Evolutionary conservation across 2,113 vertebrate species (phyloP).

Genomic region (Crypturellus undulatus): DNA sequence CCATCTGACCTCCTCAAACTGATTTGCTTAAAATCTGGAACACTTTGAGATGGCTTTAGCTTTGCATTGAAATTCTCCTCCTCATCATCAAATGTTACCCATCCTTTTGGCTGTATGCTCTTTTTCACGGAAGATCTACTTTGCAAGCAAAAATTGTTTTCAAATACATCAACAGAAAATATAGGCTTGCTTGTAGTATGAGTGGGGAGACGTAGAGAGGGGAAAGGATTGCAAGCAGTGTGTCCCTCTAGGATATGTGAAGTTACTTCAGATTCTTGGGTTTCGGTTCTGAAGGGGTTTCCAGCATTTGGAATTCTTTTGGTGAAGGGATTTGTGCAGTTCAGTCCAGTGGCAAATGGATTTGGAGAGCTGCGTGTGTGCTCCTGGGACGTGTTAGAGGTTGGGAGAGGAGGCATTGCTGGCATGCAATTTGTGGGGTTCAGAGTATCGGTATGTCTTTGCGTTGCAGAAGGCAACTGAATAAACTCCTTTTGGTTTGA

Average conservation of each 20-base stretch:
- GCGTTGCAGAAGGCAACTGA: slow-evolving; percentile 76
- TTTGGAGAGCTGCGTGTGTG: slow-evolving; percentile 78
- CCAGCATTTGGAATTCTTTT: slow-evolving; percentile 69
- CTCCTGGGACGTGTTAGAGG: slow-evolving; percentile 84
- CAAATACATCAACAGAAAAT: slow-evolving; percentile 47
- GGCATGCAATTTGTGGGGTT: slow-evolving; percentile 74
- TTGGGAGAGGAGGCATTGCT: slow-evolving; percentile 78
- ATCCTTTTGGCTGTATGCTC: slow-evolving; percentile 78
- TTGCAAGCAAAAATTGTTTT: slow-evolving; percentile 54
- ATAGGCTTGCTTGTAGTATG: slow-evolving; percentile 51
- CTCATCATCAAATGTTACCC: slow-evolving; percentile 90
- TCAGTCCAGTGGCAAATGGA: slow-evolving; percentile 75
- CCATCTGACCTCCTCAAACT: slow-evolving; percentile 9
- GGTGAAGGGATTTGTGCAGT: slow-evolving; percentile 86
- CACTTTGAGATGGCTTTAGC: slow-evolving; percentile 42
- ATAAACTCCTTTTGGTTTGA: slow-evolving; percentile 74
- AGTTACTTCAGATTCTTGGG: slow-evolving; percentile 54
- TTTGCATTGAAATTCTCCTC: slow-evolving; percentile 57
- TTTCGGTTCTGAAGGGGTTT: slow-evolving; percentile 76
- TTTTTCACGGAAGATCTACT: slow-evolving; percentile 43
- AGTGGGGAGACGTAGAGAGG: slow-evolving; percentile 47
- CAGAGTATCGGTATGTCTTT: slow-evolving; percentile 45
- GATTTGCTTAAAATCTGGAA: slow-evolving; percentile 37
- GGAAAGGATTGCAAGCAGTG: slow-evolving; percentile 35
- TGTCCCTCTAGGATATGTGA: slow-evolving; percentile 67